phyloP scores from a whole-genome alignment of 2,113 vertebrate species.

The Trogon melanurus region DNA sequence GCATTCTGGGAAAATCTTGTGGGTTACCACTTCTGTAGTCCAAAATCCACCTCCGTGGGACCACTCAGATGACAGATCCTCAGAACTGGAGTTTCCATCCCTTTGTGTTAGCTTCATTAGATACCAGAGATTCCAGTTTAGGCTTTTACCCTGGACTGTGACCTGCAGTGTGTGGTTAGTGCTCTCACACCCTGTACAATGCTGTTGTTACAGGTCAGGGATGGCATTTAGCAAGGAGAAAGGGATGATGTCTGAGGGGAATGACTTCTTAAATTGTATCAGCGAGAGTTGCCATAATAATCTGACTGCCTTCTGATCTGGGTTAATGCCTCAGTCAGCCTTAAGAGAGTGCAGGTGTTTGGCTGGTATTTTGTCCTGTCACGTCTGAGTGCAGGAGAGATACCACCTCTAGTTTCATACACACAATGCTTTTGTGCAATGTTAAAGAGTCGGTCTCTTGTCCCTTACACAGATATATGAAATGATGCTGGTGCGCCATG shows the following conservation, averaged over 20 bases:
- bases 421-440: not conserved
- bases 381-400: not conserved
- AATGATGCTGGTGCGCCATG: conserved; percentile 95
- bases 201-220: not conserved
- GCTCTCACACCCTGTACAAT: not conserved
- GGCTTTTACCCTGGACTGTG: not conserved
- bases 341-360: not conserved
- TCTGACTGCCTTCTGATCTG: not conserved
- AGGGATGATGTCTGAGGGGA: not conserved
- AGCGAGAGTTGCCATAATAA: not conserved
- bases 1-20: not conserved
- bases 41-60: not conserved
- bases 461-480: conserved; percentile 85
- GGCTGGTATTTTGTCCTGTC: not conserved
- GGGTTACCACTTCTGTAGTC: not conserved
- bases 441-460: not conserved
- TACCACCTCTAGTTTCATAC: not conserved
- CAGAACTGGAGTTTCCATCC: not conserved
- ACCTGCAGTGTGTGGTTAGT: not conserved
- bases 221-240: not conserved
- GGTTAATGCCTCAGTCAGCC: not conserved
- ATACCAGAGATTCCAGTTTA: not conserved
- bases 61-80: not conserved
- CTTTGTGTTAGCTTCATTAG: not conserved
- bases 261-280: not conserved